Evolutionary conservation across 2,888 invertebrate genomes (phyloP), one percentile per base, ranked within the genome.

Genomic region (Mythimna albipuncta): DNA sequence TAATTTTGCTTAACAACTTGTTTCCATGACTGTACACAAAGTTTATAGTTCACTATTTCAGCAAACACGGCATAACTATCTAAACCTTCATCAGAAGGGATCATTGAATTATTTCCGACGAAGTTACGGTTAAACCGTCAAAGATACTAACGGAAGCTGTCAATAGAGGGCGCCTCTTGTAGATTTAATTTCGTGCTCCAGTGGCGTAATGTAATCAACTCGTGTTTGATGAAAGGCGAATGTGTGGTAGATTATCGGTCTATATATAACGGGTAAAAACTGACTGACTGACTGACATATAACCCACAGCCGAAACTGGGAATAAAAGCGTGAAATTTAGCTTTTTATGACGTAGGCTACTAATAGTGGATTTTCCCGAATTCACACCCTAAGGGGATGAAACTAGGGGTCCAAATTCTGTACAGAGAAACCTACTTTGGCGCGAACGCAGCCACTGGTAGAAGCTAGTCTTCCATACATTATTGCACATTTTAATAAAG

Each of bases 121-220:
- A 10, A 72, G 13, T 44, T 72, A 19, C 5, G 32, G 26, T 38
- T 38, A 4, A 54, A 47, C 9, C 58, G 50, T 58, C 50, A 2
- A 70, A 71, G n/a, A n/a, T 41, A 50, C 6, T 71, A 41, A 58
- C 32, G 3, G 21, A 44, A 61, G 10, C 73, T 52, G 52, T 71
- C 41, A 21, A 32, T 21, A 44, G 21, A 44, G 6, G 61, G 59
- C 59, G 50, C n/a, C 4, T 50, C 16, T 44, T 52, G 19, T 19
- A 44, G 10, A 52, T 32, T 61, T 61, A 19, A 72, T 61, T 61
- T 61, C 19, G 10, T 44, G 21, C 50, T 72, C 32, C 21, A 72
- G 9, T 58, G 26, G 7, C 4, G 58, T 58, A 6, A 72, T 52
- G 58, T 59, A 19, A 59, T 72, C 10, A 59, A 4, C 2, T 5